Percentiles rank a stretch among this genome's conserved stretches.
Evolutionary conservation across 2,113 vertebrate species (phyloP).

Genomic region (Heptranchias perlo): DNA sequence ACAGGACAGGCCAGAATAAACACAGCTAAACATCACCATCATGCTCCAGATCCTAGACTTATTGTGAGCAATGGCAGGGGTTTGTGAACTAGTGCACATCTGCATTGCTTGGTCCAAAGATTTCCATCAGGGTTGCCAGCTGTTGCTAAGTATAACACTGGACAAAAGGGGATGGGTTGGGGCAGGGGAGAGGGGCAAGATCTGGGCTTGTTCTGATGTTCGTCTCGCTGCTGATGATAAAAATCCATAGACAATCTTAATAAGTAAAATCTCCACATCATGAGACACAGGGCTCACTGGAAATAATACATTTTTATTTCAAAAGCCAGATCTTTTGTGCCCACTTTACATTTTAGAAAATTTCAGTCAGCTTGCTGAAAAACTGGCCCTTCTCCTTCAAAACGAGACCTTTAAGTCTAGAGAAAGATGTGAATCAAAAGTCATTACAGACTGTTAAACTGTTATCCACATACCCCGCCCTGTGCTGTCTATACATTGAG

Average conservation of each 20-base stretch:
- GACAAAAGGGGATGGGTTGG: background rate
- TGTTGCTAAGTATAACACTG: background rate
- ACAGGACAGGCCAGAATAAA: background rate
- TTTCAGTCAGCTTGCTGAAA: background rate
- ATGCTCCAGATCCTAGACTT: too few relatives aligned
- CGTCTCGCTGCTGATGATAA: background rate
- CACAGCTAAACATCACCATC: too few relatives aligned
- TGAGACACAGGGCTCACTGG: background rate
- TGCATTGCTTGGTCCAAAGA: background rate
- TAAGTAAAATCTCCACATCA: background rate
- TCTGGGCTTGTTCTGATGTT: background rate
- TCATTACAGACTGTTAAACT: background rate
- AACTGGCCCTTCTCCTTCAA: background rate
- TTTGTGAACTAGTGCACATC: background rate
- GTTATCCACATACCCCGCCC: background rate
- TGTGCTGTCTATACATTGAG: background rate
- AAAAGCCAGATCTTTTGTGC: background rate
- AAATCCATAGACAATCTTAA: background rate
- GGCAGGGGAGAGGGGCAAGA: background rate
- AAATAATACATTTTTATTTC: background rate
- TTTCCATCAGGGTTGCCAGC: background rate
- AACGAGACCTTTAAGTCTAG: background rate
- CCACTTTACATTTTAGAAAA: background rate
- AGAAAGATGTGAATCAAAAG: background rate
- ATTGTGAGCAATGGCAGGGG: too few relatives aligned